Percentiles rank a stretch among this genome's conserved stretches.
These are phyloP conservation scores for Lepus oiostolus DNA, from an alignment of 2,797 vertebrate species.

Conservation along the genomic window DNA sequence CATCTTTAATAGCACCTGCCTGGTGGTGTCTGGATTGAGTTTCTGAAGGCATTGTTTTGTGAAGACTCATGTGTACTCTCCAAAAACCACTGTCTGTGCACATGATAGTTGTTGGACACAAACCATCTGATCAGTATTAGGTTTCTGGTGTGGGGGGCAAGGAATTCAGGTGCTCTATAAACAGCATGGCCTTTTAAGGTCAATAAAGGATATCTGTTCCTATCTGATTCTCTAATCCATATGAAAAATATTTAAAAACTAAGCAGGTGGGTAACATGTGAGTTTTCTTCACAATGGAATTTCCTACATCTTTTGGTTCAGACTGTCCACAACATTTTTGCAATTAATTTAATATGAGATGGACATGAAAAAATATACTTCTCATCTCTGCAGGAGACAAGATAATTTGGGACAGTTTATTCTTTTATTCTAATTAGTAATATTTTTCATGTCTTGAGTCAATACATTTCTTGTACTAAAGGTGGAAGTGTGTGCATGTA, in stretches of 20 bases:
- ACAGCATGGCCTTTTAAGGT: constrained; percentile 64
- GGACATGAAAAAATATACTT: constrained; percentile 62
- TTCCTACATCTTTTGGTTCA: constrained; percentile 57
- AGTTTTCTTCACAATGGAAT: constrained; percentile 65
- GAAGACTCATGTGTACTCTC: neutral
- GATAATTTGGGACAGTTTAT: constrained; percentile 69
- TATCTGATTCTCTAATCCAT: constrained; percentile 62
- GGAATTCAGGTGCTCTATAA: constrained; percentile 73
- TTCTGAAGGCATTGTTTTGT: neutral
- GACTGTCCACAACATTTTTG: constrained; percentile 62
- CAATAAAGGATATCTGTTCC: constrained; percentile 59
- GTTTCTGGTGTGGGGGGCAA: constrained; percentile 50
- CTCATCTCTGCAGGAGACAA: constrained; percentile 69
- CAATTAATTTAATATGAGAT: constrained; percentile 76
- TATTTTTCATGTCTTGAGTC: constrained; percentile 37
- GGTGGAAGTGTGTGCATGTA: neutral
- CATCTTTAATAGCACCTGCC: constrained; percentile 53
- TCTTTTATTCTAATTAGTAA: constrained; percentile 30
- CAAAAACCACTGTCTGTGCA: constrained; percentile 9
- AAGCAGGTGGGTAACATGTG: constrained; percentile 78
- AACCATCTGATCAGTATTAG: constrained; percentile 74
- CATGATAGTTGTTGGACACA: neutral
- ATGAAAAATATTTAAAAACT: constrained; percentile 76
- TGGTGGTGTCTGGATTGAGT: constrained; percentile 33
- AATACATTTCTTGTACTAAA: constrained; percentile 36